Percentiles rank a stretch among this genome's conserved stretches.
Conservation (phyloP, 2,113 vertebrate species). For the Procapra przewalskii region DNA sequence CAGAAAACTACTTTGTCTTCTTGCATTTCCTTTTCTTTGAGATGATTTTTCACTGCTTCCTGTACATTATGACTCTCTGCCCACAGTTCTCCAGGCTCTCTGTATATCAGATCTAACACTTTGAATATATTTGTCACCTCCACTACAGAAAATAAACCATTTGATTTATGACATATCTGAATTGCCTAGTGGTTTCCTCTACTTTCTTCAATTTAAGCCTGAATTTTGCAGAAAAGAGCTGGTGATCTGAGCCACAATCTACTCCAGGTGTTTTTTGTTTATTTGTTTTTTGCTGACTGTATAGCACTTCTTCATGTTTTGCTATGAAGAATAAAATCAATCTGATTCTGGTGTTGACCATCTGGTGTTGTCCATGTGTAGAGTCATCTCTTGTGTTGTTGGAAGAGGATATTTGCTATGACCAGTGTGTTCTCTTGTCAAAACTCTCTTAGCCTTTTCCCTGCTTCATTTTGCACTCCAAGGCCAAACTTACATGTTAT, state of each 20-base stretch:
- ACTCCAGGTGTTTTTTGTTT: neutral
- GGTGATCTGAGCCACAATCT: neutral
- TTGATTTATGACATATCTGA: neutral
- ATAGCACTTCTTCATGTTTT: neutral
- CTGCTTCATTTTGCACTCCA: neutral
- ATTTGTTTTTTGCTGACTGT: neutral
- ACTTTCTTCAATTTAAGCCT: neutral
- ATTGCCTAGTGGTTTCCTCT: neutral
- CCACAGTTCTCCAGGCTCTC: neutral
- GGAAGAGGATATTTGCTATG: neutral
- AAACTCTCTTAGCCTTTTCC: neutral
- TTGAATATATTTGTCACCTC: neutral
- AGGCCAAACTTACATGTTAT: neutral
- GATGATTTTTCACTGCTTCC: neutral
- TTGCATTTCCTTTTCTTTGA: neutral
- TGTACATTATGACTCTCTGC: neutral
- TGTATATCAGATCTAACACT: neutral
- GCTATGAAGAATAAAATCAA: neutral
- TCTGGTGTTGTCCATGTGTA: neutral
- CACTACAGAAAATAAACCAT: neutral
- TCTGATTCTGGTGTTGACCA: neutral
- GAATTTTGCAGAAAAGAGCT: neutral
- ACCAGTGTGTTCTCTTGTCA: neutral
- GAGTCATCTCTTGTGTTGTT: neutral
- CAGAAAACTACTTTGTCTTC: neutral